Conservation (phyloP, 2,113 vertebrate species). For the Gymnogyps californianus region DNA sequence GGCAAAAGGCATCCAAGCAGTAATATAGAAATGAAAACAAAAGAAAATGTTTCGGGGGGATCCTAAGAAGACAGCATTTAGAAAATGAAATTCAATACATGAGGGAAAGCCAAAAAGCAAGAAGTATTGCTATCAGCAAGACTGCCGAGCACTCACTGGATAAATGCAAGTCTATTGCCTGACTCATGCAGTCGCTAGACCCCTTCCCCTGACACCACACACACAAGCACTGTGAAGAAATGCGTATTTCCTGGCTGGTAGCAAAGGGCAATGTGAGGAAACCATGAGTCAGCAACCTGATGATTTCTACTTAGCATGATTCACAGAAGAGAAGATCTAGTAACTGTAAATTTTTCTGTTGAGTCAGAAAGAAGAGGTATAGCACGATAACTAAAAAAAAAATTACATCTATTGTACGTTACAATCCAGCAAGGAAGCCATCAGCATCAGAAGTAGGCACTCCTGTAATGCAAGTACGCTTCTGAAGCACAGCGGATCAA, state of each 20-base stretch:
- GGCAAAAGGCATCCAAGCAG: not conserved
- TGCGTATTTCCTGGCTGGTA: not conserved
- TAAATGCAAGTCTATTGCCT: not conserved
- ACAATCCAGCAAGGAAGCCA: not conserved
- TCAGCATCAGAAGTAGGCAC: not conserved
- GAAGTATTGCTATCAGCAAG: not conserved
- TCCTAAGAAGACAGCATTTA: not conserved
- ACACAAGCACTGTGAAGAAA: not conserved
- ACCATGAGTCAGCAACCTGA: constrained; percentile 32
- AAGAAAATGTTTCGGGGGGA: not conserved
- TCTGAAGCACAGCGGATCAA: not conserved
- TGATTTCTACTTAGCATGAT: not conserved
- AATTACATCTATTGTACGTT: not conserved
- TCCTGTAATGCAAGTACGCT: not conserved
- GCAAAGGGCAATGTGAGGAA: constrained; percentile 27
- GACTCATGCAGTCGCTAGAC: not conserved
- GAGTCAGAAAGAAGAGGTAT: not conserved
- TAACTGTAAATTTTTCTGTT: not conserved
- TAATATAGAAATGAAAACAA: not conserved
- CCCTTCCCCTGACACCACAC: not conserved
- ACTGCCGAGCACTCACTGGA: not conserved
- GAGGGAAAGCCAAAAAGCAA: not conserved
- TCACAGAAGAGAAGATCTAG: not conserved
- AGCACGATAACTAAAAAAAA: not conserved
- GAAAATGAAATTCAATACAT: not conserved